Percentiles rank a stretch among this genome's conserved stretches.
phyloP scores from a whole-genome alignment of 2,797 vertebrate genomes.

The Falco columbarius region DNA sequence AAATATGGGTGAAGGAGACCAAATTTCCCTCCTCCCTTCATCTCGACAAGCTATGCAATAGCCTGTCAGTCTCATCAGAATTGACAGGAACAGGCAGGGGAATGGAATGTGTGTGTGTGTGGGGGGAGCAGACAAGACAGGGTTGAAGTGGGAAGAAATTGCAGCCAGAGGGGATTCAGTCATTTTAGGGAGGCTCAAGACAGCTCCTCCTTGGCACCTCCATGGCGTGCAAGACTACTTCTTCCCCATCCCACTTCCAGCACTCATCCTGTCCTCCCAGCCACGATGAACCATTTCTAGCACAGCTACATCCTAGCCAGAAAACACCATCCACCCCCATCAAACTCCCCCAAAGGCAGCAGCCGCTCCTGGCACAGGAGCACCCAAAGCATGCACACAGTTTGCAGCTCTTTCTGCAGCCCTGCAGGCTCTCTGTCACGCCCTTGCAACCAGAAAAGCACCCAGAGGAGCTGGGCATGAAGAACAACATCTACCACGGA shows the following conservation, averaged over 20 bases:
- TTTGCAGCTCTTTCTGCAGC: neutral
- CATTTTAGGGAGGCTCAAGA: neutral
- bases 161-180: neutral
- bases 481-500: neutral
- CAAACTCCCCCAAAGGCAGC: neutral
- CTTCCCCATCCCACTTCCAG: neutral
- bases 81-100: neutral
- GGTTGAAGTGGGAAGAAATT: neutral
- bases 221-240: neutral
- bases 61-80: neutral
- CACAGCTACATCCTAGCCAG: neutral
- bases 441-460: neutral
- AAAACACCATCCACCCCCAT: neutral
- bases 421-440: neutral
- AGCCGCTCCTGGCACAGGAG: neutral
- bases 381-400: neutral
- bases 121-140: neutral
- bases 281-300: neutral
- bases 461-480: neutral
- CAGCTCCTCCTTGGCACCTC: neutral
- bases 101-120: neutral
- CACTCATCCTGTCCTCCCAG: neutral
- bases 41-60: neutral
- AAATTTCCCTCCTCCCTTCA: neutral
- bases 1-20: neutral